Evolutionary conservation across 1,140 invertebrate genomes (phyloP).

Genomic region (Coelopa frigida): DNA sequence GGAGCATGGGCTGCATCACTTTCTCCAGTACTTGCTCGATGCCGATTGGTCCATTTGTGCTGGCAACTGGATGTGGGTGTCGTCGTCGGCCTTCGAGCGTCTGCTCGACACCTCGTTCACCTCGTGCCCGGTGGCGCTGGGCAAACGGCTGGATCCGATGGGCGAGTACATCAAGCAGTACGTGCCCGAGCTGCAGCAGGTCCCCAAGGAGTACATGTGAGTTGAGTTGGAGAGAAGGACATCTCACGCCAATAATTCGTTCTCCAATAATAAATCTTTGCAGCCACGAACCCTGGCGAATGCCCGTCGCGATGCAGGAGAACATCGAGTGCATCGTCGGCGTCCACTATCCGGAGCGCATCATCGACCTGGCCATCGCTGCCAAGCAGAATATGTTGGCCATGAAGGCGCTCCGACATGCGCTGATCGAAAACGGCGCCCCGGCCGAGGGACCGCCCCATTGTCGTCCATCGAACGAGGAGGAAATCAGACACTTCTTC

Average conservation of each 20-base stretch:
- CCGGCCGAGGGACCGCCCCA: conserved; percentile 49
- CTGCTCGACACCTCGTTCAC: conserved; percentile 57
- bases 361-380: conserved; percentile 56
- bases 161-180: conserved; percentile 65
- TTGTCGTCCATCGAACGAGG: conserved; percentile 55
- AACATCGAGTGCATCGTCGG: conserved; percentile 62
- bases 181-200: conserved; percentile 58
- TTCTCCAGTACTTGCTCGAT: conserved; percentile 60
- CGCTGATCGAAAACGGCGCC: conserved; percentile 36
- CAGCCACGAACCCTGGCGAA: conserved; percentile 68
- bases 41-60: conserved; percentile 69
- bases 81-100: conserved; percentile 63
- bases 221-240: conserved; percentile 17
- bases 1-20: conserved; percentile 60
- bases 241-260: not conserved
- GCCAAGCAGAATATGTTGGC: conserved; percentile 51
- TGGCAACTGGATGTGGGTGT: conserved; percentile 78
- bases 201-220: conserved; percentile 61
- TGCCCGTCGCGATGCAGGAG: conserved; percentile 60
- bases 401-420: conserved; percentile 47
- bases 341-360: conserved; percentile 61
- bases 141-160: conserved; percentile 61
- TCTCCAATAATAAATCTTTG: not conserved
- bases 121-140: conserved; percentile 58
- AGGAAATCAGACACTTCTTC: conserved; percentile 57